phyloP scores from a whole-genome alignment of 2,113 vertebrate species.

The Cricetomys ansorgei region DNA sequence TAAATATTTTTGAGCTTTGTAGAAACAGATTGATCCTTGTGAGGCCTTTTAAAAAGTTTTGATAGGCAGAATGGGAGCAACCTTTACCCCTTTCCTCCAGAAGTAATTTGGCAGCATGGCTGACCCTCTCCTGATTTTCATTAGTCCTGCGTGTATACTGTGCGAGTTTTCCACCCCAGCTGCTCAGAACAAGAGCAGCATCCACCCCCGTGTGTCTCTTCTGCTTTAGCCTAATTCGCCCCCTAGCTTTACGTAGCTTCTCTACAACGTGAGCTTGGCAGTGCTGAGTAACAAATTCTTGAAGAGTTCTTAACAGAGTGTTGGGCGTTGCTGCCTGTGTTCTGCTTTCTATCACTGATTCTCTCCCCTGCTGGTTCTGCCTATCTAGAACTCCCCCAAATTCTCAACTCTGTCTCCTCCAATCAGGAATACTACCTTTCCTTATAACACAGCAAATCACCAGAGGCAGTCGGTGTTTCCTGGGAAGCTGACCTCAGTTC shows the following conservation, averaged over 20 bases:
- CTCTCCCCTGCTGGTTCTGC: neutral
- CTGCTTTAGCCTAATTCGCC: neutral
- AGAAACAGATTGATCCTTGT: neutral
- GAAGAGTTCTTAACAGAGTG: neutral
- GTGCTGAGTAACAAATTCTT: neutral
- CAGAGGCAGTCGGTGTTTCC: neutral
- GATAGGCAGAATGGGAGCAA: neutral
- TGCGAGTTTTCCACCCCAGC: neutral
- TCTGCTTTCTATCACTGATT: neutral
- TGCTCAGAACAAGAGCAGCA: neutral
- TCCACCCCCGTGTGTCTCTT: neutral
- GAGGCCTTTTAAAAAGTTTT: neutral
- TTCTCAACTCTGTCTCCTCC: neutral
- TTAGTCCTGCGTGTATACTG: neutral
- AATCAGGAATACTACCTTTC: neutral
- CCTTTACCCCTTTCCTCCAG: neutral
- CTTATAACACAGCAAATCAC: neutral
- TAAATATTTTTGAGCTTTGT: neutral
- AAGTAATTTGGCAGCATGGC: neutral
- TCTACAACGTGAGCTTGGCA: rapidly evolving
- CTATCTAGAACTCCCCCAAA: no score
- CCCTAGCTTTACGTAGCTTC: neutral
- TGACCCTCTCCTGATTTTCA: neutral
- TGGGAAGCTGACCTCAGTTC: neutral
- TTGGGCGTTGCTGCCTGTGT: no score